Evolutionary conservation across 2,888 invertebrate species (phyloP), one percentile per base, ranked within the genome.

Genomic region (Watsonalla binaria): DNA sequence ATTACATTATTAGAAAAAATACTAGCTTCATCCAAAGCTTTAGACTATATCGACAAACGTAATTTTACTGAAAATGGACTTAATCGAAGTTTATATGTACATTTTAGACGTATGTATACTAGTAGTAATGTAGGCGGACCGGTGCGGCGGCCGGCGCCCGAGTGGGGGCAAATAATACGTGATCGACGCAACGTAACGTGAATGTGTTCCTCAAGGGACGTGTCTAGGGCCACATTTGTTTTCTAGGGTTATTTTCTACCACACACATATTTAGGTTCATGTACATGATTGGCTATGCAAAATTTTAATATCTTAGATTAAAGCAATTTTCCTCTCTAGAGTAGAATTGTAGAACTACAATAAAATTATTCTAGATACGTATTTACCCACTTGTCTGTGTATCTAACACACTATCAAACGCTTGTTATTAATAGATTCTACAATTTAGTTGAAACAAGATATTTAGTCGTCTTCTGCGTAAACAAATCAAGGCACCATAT

Each of bases 161-260:
- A 54, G 63, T 53, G 62, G 63, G 61, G 59, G 51, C 46, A 48
- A 54, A 53, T 68, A 54, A 55, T 69, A 71, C 69, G 69, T 70
- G 72, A 72, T 67, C 58, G 46, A 45, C 56, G 63, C 57, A 49
- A 37, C 56, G 63, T 56, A 60, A 57, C 68, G 66, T 7, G n/a
- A 2, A 34, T 55, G 61, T 35, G 54, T 60, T n/a, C 51, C 46
- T 35, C 63, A 64, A 60, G 63, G 65, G 50, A 45, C 49, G 35
- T 47, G 46, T 13, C 46, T 51, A 33, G 50, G 55, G 2, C 57
- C 61, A 51, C 47, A 46, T 54, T 52, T 54, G 35, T 60, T 53
- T 45, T 52, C 15, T 13, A 5, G 24, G 24, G 24, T 4, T 24
- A 24, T 24, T 24, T 24, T 24, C 1, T 24, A 24, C 24, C 24